These are phyloP conservation scores for Karalla daura DNA, from an alignment of 2,797 vertebrate genomes.

Conservation along the genomic window DNA sequence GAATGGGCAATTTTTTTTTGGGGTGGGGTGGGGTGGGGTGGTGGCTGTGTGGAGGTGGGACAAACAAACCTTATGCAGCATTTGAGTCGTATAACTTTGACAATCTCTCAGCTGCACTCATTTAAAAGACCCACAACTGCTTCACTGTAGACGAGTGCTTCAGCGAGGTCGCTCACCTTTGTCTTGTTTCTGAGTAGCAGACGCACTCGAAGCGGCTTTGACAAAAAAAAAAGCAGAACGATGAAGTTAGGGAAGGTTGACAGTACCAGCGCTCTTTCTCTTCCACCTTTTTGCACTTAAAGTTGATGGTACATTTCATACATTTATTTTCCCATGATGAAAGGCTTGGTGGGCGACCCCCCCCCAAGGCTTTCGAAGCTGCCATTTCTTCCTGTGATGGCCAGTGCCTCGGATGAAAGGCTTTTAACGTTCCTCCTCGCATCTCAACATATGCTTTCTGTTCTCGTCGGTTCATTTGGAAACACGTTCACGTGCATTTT, in stretches of 20 bases:
- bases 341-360: too few relatives aligned
- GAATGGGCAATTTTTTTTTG: conserved; percentile 22
- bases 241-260: too few relatives aligned
- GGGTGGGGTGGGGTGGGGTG: too few relatives aligned
- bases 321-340: too few relatives aligned
- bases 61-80: conserved; percentile 41
- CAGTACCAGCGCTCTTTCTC: too few relatives aligned
- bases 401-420: not conserved
- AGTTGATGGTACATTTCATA: not conserved
- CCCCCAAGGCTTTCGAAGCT: conserved; percentile 4
- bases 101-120: not conserved
- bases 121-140: conserved; percentile 24
- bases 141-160: conserved; percentile 8
- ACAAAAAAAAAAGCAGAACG: conserved; percentile 54
- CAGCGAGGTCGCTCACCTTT: conserved; percentile 13
- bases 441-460: not conserved
- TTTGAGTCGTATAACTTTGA: conserved; percentile 40
- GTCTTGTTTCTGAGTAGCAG: conserved; percentile 3
- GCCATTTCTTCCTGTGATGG: conserved; percentile 24
- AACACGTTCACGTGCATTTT: conserved; percentile 4
- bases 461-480: not conserved
- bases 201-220: conserved; percentile 30
- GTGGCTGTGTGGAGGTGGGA: conserved; percentile 14
- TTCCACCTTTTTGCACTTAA: conserved; percentile 35
- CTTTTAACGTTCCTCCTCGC: conserved; percentile 5